Conservation (phyloP, 2,113 vertebrate genomes). For the Verasper variegatus region DNA sequence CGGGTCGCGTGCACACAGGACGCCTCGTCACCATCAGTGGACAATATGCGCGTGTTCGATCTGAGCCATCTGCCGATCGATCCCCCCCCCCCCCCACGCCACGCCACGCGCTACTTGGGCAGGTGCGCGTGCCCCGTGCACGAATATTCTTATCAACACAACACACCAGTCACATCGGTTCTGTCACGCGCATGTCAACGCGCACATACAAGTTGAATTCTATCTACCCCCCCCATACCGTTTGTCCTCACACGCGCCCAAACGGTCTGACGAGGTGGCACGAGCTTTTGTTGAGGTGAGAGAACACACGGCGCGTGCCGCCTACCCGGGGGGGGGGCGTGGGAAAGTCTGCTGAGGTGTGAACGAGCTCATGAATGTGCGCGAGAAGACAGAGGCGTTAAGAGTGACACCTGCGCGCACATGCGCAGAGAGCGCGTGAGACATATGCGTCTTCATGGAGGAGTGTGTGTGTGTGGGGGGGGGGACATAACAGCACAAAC, state of each 20-base stretch:
- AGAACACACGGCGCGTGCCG: slow-evolving; percentile 56
- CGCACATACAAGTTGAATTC: not conserved
- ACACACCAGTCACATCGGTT: not conserved
- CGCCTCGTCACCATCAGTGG: not conserved
- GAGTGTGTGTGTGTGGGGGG: not conserved
- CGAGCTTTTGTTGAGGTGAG: slow-evolving; percentile 67
- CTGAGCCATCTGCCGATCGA: slow-evolving; percentile 63
- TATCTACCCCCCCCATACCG: not conserved
- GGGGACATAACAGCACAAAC: too few relatives aligned
- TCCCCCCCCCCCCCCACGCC: not conserved
- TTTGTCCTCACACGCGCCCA: slow-evolving; percentile 71
- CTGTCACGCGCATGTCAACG: slow-evolving; percentile 18
- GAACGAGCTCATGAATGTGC: slow-evolving; percentile 42
- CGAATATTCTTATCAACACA: not conserved
- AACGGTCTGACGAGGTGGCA: slow-evolving; percentile 59
- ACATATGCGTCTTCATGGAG: too few relatives aligned
- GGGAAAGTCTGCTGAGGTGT: slow-evolving; percentile 75
- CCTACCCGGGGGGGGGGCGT: slow-evolving; percentile 13
- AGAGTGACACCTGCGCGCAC: slow-evolving; percentile 48
- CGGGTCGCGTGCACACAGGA: slow-evolving; percentile 24
- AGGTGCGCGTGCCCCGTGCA: slow-evolving; percentile 10
- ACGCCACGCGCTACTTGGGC: slow-evolving; percentile 29
- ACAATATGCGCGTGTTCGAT: slow-evolving; percentile 34
- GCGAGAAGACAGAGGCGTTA: slow-evolving; percentile 54
- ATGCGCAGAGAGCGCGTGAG: not conserved